Evolutionary conservation across 2,888 invertebrate genomes (phyloP).

Genomic region (Gnatocerus cornutus): DNA sequence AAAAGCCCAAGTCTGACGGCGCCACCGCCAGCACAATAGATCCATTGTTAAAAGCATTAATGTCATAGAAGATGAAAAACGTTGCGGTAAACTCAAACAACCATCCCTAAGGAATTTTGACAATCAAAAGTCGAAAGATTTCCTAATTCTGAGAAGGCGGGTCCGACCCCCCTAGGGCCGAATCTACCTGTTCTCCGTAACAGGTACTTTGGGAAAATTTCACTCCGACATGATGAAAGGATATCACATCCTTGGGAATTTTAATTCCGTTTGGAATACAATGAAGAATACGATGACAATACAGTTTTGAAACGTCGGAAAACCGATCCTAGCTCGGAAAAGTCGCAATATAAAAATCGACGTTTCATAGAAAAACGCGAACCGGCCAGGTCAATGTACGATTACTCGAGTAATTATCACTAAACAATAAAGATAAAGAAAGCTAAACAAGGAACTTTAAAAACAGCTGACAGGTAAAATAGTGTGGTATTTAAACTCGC

Average conservation of each 20-base stretch:
- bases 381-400: slow-evolving; percentile 48
- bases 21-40: slow-evolving; percentile 53
- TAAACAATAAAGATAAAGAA: slow-evolving; percentile 54
- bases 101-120: slow-evolving; percentile 37
- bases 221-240: slow-evolving; percentile 18
- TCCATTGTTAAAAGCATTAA: slow-evolving; percentile 40
- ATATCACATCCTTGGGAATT: slow-evolving; percentile 36
- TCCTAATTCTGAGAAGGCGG: slow-evolving; percentile 59
- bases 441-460: slow-evolving; percentile 48
- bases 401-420: slow-evolving; percentile 46
- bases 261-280: slow-evolving; percentile 36
- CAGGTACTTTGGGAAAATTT: slow-evolving; percentile 53
- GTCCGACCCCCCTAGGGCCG: slow-evolving; percentile 26
- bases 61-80: slow-evolving; percentile 24
- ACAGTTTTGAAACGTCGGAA: slow-evolving; percentile 15
- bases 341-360: slow-evolving; percentile 8
- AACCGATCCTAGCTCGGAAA: background rate
- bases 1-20: slow-evolving; percentile 50
- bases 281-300: slow-evolving; percentile 27
- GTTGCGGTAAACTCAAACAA: slow-evolving; percentile 49
- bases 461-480: slow-evolving; percentile 52
- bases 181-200: slow-evolving; percentile 49
- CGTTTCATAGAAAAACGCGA: slow-evolving; percentile 31
- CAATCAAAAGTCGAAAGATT: slow-evolving; percentile 51
- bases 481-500: slow-evolving; percentile 47